Percentiles rank a stretch among this genome's conserved stretches.
phyloP scores from a whole-genome alignment of 1,140 invertebrate genomes.

The Trachymyrmex cornetzi region DNA sequence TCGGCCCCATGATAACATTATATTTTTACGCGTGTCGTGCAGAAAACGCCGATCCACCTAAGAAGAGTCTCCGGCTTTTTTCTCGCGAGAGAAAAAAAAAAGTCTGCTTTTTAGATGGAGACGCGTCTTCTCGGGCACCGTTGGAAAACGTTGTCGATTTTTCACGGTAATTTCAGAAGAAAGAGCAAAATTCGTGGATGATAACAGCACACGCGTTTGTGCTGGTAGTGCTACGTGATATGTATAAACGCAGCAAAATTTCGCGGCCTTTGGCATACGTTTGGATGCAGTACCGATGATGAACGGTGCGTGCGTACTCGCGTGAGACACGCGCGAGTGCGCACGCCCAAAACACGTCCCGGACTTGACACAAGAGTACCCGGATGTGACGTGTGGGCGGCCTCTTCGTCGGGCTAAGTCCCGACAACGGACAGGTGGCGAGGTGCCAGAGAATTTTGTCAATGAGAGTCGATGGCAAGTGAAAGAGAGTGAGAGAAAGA shows the following conservation, averaged over 20 bases:
- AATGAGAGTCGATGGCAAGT: slow-evolving; percentile 3
- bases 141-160: slow-evolving; percentile 51
- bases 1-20: slow-evolving; percentile 60
- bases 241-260: slow-evolving; percentile 64
- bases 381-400: slow-evolving; percentile 67
- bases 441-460: slow-evolving; percentile 61
- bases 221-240: slow-evolving; percentile 33
- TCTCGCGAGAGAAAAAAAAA: neutral
- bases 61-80: slow-evolving; percentile 16
- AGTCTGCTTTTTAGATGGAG: slow-evolving; percentile 39
- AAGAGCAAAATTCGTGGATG: slow-evolving; percentile 37
- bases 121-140: slow-evolving; percentile 59
- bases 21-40: slow-evolving; percentile 56
- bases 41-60: slow-evolving; percentile 56
- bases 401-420: slow-evolving; percentile 57
- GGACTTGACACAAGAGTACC: slow-evolving; percentile 76
- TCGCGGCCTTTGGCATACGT: slow-evolving; percentile 84
- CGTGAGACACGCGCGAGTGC: slow-evolving; percentile 34
- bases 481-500: neutral
- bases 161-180: slow-evolving; percentile 44
- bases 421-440: slow-evolving; percentile 56
- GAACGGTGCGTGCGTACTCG: slow-evolving; percentile 50
- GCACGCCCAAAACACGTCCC: slow-evolving; percentile 65
- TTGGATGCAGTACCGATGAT: slow-evolving; percentile 83
- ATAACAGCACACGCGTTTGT: slow-evolving; percentile 57